A percentile compares a stretch with the other conserved stretches of the same genome.
Evolutionary conservation across 2,888 invertebrate genomes (phyloP).

Genomic region (Dryococelus australis): DNA sequence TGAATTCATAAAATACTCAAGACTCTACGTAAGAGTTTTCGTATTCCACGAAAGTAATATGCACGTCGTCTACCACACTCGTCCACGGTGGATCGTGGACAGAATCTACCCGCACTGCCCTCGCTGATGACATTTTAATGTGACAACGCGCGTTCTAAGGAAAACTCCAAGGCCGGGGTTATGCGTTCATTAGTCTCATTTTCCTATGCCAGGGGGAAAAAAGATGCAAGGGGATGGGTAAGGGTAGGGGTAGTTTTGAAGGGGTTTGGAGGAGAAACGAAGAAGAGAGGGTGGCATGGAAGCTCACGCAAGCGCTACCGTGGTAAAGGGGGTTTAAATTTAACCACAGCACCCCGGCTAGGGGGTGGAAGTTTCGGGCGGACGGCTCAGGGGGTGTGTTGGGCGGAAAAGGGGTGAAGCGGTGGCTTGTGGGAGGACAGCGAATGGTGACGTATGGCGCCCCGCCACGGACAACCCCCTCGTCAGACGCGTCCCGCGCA

Average conservation of each 20-base stretch:
- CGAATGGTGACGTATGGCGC: conserved; percentile 17
- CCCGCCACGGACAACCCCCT: not conserved
- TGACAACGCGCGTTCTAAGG: not conserved
- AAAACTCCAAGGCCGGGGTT: conserved; percentile 1
- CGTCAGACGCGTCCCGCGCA: conserved; percentile 19
- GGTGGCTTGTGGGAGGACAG: not conserved
- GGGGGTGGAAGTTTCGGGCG: too few relatives aligned
- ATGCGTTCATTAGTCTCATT: not conserved
- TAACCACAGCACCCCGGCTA: too few relatives aligned
- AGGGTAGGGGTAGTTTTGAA: not conserved
- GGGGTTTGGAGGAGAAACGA: too few relatives aligned
- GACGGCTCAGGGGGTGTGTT: not conserved
- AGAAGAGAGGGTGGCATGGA: not conserved
- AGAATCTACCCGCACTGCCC: not conserved
- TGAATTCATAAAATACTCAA: too few relatives aligned
- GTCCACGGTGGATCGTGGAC: too few relatives aligned
- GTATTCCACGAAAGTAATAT: too few relatives aligned
- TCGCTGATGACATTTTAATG: conserved; percentile 1
- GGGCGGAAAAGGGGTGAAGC: not conserved
- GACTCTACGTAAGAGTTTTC: too few relatives aligned
- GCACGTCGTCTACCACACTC: too few relatives aligned
- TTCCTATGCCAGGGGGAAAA: not conserved
- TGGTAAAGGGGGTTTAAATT: too few relatives aligned
- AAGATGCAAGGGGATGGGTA: not conserved
- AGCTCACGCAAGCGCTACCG: too few relatives aligned